Evolutionary conservation across 2,797 vertebrate genomes (phyloP).

Genomic region (Sebastes cheni): DNA sequence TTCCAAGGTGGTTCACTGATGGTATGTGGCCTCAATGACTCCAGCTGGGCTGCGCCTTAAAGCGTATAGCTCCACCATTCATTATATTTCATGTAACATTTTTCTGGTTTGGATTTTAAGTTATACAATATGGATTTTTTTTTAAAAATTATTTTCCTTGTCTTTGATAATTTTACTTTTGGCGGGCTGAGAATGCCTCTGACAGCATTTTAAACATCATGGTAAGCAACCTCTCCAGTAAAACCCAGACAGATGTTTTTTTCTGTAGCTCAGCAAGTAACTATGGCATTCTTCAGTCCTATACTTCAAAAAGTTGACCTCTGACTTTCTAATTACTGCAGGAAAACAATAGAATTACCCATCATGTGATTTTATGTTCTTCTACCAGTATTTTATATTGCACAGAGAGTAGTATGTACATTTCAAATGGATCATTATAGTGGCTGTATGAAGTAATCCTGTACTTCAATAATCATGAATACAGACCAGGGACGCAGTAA

Average conservation of each 20-base stretch:
- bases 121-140: constrained; percentile 7
- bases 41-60: constrained; percentile 7
- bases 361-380: background rate
- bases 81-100: constrained; percentile 1
- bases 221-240: background rate
- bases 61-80: background rate
- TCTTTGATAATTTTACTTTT: background rate
- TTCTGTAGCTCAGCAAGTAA: background rate
- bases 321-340: background rate
- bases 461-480: background rate
- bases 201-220: constrained; percentile 10
- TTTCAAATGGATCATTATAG: background rate
- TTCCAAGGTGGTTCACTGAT: constrained; percentile 31
- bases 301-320: background rate
- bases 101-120: constrained; percentile 14
- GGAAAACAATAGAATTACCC: background rate
- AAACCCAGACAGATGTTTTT: background rate
- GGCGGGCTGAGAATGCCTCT: background rate
- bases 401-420: background rate
- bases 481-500: background rate
- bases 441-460: background rate
- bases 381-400: background rate
- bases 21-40: constrained; percentile 35
- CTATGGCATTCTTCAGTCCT: background rate
- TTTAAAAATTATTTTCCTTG: background rate